Percentiles rank a stretch among this genome's conserved stretches.
Evolutionary conservation across 37 sponge, comb jelly and placozoan genomes (phyloP).

Genomic region (Haliclona indistincta): DNA sequence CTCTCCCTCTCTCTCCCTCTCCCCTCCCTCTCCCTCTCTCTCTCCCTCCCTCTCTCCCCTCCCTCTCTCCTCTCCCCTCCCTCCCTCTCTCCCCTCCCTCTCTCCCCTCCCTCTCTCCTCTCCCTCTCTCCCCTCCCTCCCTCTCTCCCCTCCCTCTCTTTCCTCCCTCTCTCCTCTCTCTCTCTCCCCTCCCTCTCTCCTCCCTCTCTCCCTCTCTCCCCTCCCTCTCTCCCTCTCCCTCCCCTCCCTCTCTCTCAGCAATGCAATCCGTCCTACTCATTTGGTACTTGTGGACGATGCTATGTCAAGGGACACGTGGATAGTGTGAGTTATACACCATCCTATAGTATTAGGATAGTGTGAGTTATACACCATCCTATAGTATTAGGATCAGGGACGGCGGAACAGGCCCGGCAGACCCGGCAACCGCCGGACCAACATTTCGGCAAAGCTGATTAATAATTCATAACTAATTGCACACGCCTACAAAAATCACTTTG

Average conservation of each 20-base stretch:
- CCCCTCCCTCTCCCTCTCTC: constrained; percentile 4
- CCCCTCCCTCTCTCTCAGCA: not conserved
- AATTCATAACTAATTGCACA: no score
- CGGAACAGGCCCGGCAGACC: no score
- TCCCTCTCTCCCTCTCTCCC: not conserved
- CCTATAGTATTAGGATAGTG: no score
- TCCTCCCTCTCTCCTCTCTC: not conserved
- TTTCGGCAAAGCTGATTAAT: no score
- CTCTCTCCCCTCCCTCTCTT: not conserved
- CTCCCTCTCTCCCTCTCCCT: not conserved
- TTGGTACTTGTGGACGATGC: no score
- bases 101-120: not conserved
- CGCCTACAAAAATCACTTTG: no score
- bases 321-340: no score
- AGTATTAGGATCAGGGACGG: no score
- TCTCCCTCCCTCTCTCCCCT: not conserved
- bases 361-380: no score
- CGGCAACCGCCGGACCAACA: no score
- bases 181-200: not conserved
- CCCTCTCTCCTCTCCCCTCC: not conserved
- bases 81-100: not conserved
- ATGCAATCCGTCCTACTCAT: no score
- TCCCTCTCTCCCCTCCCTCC: not conserved
- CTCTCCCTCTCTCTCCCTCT: not conserved
- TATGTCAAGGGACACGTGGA: no score